Conservation (phyloP, 2,113 vertebrate genomes). For the Equus przewalskii region DNA sequence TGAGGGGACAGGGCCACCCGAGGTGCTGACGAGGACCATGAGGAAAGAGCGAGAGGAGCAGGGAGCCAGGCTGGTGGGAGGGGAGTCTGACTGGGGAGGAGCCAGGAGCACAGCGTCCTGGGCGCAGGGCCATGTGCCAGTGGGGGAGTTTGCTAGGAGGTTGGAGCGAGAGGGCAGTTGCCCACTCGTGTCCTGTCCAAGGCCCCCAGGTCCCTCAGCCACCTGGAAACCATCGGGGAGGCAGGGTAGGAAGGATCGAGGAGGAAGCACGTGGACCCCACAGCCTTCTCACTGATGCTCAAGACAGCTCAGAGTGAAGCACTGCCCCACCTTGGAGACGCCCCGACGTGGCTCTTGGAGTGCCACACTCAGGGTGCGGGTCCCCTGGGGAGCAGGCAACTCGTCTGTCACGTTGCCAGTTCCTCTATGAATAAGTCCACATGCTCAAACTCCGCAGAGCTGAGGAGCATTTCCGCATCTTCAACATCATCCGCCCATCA, state of each 20-base stretch:
- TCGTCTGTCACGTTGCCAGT: too few relatives aligned
- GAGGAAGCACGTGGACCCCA: background rate
- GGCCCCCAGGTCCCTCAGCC: background rate
- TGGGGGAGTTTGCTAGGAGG: background rate
- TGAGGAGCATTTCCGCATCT: background rate
- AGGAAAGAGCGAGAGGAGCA: background rate
- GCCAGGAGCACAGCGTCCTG: too few relatives aligned
- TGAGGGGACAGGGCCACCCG: fast-evolving
- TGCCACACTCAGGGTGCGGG: fast-evolving
- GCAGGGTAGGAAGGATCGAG: fast-evolving
- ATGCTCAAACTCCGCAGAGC: fast-evolving
- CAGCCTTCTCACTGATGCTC: fast-evolving
- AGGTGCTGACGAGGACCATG: fast-evolving
- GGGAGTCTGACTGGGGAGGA: too few relatives aligned
- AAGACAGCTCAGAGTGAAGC: too few relatives aligned
- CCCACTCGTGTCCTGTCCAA: background rate
- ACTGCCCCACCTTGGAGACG: fast-evolving
- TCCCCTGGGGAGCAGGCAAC: background rate
- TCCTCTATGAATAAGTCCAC: background rate
- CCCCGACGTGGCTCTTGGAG: too few relatives aligned
- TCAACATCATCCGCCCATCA: fast-evolving
- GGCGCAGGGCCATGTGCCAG: fast-evolving
- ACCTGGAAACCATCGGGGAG: background rate
- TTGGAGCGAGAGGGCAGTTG: background rate
- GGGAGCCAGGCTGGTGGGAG: too few relatives aligned